Evolutionary conservation across 1,140 invertebrate species (phyloP).

Genomic region (Charaxes varanes): DNA sequence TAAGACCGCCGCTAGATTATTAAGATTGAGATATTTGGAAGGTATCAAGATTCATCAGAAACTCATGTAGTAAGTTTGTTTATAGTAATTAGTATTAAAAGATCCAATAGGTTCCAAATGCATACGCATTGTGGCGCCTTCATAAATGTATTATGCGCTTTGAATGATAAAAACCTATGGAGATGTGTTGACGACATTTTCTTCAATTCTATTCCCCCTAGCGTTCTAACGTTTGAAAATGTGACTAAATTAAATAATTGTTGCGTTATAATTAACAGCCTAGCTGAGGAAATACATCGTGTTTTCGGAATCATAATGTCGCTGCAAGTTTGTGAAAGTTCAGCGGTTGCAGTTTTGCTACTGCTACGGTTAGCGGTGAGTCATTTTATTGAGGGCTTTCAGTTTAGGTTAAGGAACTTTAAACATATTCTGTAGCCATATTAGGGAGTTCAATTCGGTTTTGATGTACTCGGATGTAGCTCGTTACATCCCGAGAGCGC

Average conservation of each 20-base stretch:
- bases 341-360: constrained; percentile 58
- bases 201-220: background rate
- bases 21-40: constrained; percentile 39
- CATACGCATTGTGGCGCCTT: too few relatives aligned
- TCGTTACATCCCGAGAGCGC: too few relatives aligned
- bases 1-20: constrained; percentile 30
- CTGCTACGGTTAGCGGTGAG: constrained; percentile 59
- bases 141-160: too few relatives aligned
- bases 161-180: background rate
- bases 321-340: constrained; percentile 64
- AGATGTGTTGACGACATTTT: background rate
- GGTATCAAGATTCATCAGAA: constrained; percentile 58
- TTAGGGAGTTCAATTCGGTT: too few relatives aligned
- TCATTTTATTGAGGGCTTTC: too few relatives aligned
- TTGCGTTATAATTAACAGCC: constrained; percentile 28
- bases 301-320: constrained; percentile 66
- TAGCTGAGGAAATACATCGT: constrained; percentile 54
- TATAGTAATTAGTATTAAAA: background rate
- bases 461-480: too few relatives aligned
- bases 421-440: too few relatives aligned
- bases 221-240: background rate
- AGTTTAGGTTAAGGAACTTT: too few relatives aligned
- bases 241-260: background rate
- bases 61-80: constrained; percentile 44
- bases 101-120: too few relatives aligned